phyloP scores from a whole-genome alignment of 2,888 invertebrate species.

The Plagiodera versicolora region DNA sequence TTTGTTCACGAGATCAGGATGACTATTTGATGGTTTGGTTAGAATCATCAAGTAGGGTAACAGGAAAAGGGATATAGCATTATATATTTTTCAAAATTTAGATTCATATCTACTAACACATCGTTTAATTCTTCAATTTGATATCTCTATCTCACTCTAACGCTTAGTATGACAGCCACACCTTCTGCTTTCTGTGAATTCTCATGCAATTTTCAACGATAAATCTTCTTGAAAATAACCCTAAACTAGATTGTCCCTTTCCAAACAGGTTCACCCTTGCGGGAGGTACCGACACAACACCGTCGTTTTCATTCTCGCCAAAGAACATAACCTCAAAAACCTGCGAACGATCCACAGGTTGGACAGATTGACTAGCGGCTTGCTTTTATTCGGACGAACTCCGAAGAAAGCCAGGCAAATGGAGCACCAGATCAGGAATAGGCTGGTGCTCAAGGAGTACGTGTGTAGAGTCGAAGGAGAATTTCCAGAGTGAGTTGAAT shows the following conservation, averaged over 20 bases:
- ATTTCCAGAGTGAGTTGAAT: constrained; percentile 82
- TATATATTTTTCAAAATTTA: too few species aligned
- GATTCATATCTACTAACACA: too few species aligned
- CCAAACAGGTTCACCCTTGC: constrained; percentile 88
- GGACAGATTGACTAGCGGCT: constrained; percentile 92
- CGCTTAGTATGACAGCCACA: too few species aligned
- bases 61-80: too few species aligned
- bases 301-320: constrained; percentile 93
- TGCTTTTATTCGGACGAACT: constrained; percentile 90
- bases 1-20: constrained; percentile 9
- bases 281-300: constrained; percentile 98
- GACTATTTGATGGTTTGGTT: too few species aligned
- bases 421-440: constrained; percentile 91
- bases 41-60: too few species aligned
- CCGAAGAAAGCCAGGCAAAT: constrained; percentile 92
- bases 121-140: too few species aligned
- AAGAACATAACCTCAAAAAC: constrained; percentile 93
- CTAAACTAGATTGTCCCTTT: constrained; percentile 16
- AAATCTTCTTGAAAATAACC: not conserved
- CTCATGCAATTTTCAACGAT: too few species aligned
- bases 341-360: constrained; percentile 92
- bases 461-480: constrained; percentile 92
- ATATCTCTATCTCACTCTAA: too few species aligned
- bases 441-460: constrained; percentile 93
- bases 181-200: too few species aligned